Percentiles rank a stretch among this genome's conserved stretches.
phyloP scores from a whole-genome alignment of 1,140 invertebrate species.

The Argopecten irradians region DNA sequence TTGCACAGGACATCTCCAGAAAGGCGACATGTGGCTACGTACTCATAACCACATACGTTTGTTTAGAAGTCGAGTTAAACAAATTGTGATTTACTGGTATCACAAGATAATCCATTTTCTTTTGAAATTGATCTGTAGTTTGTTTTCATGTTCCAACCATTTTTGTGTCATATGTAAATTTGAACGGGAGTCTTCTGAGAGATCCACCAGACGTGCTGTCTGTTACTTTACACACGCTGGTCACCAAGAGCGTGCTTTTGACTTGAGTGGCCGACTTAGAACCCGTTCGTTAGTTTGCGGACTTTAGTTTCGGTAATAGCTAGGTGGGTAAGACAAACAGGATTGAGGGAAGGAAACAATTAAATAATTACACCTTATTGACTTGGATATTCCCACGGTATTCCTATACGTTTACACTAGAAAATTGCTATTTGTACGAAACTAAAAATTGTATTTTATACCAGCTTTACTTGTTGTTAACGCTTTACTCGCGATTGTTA shows the following conservation, averaged over 20 bases:
- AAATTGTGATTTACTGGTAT: constrained; percentile 18
- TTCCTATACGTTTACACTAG: background rate
- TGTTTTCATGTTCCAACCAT: constrained; percentile 21
- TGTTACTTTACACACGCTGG: background rate
- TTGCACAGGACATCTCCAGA: background rate
- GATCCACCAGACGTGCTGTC: constrained; percentile 19
- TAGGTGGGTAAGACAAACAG: constrained; percentile 15
- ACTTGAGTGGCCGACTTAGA: constrained; percentile 5
- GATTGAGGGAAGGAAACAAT: constrained; percentile 13
- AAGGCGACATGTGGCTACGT: background rate
- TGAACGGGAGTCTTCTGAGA: constrained; percentile 14
- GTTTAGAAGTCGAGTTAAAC: constrained; percentile 21
- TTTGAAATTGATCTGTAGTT: constrained; percentile 23
- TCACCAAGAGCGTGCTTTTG: constrained; percentile 20
- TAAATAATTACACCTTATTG: background rate
- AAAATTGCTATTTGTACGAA: constrained; percentile 23
- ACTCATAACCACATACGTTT: constrained; percentile 1
- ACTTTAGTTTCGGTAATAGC: constrained; percentile 15
- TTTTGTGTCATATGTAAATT: constrained; percentile 23
- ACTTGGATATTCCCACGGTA: constrained; percentile 20
- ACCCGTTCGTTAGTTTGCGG: constrained; percentile 6
- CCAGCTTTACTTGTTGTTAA: background rate
- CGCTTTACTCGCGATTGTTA: background rate
- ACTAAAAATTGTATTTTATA: background rate
- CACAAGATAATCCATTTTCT: constrained; percentile 22